These are phyloP conservation scores for Tetragonula clypearis DNA, from an alignment of 1,140 invertebrate species.

Conservation along the genomic window DNA sequence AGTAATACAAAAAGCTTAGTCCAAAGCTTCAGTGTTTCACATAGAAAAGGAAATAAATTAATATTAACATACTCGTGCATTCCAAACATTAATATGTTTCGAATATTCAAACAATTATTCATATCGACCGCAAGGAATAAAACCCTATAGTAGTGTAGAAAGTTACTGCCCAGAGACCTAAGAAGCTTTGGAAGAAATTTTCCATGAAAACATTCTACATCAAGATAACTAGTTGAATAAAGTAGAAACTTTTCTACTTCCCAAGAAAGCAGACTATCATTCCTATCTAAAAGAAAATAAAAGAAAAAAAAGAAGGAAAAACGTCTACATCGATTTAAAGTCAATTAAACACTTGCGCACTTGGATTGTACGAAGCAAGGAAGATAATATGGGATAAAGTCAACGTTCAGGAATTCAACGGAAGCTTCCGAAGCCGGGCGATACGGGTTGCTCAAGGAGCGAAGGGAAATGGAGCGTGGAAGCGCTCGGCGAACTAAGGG, in stretches of 20 bases:
- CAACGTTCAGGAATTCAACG: neutral
- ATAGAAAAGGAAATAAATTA: too few species aligned
- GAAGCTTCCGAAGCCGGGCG: slow-evolving; percentile 29
- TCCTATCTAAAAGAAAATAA: too few species aligned
- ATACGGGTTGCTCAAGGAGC: slow-evolving; percentile 50
- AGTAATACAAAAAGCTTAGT: too few species aligned
- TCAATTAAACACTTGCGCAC: neutral
- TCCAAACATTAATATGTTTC: too few species aligned
- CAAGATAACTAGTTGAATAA: neutral
- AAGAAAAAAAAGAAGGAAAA: too few species aligned
- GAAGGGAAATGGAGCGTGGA: neutral
- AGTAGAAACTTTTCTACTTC: neutral
- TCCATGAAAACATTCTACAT: neutral
- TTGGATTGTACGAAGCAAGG: neutral
- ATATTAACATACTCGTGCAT: too few species aligned
- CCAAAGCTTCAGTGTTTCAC: too few species aligned
- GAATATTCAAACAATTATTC: too few species aligned
- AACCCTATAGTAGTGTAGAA: too few species aligned
- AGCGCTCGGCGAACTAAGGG: slow-evolving; percentile 36
- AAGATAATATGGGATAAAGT: neutral
- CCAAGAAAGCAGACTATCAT: too few species aligned
- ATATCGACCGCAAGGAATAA: too few species aligned
- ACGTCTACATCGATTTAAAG: neutral
- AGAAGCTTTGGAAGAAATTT: neutral
- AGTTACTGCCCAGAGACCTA: neutral